These are phyloP conservation scores for Lasioglossum figueresi DNA, from an alignment of 2,888 invertebrate species.

Conservation along the genomic window DNA sequence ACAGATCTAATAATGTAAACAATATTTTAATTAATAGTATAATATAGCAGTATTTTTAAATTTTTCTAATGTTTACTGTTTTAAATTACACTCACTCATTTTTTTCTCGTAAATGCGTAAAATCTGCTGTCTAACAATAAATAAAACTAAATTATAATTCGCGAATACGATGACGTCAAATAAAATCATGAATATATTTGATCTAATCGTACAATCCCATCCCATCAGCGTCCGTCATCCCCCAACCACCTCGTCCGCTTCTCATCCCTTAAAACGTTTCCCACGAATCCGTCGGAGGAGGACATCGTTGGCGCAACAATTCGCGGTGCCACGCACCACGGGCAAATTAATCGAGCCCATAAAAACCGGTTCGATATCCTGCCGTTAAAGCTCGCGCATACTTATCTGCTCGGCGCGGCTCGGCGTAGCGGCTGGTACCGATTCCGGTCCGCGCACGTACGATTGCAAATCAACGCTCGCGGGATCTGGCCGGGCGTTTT, in stretches of 20 bases:
- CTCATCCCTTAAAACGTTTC: not conserved
- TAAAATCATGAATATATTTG: too few species aligned
- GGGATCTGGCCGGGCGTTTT: slow-evolving; percentile 38
- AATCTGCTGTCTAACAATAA: too few species aligned
- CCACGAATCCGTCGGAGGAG: not conserved
- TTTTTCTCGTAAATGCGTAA: too few species aligned
- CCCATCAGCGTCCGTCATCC: not conserved
- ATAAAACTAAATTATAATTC: too few species aligned
- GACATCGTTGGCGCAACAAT: not conserved
- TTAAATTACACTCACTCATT: too few species aligned
- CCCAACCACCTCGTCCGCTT: not conserved
- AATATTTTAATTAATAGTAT: too few species aligned
- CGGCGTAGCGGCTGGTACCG: slow-evolving; percentile 7
- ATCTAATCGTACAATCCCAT: not conserved
- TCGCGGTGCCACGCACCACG: slow-evolving; percentile 22
- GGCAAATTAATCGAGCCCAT: slow-evolving; percentile 52
- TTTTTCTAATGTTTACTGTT: too few species aligned
- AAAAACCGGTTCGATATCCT: slow-evolving; percentile 60
- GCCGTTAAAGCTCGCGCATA: slow-evolving; percentile 29
- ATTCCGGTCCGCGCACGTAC: slow-evolving; percentile 47
- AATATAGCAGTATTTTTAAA: too few species aligned
- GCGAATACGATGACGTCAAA: too few species aligned
- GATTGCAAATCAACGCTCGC: slow-evolving; percentile 56
- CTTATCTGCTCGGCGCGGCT: slow-evolving; percentile 1
- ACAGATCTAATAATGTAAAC: too few species aligned